These are phyloP conservation scores for Pediacus dermestoides DNA, from an alignment of 2,888 invertebrate species.

Conservation along the genomic window DNA sequence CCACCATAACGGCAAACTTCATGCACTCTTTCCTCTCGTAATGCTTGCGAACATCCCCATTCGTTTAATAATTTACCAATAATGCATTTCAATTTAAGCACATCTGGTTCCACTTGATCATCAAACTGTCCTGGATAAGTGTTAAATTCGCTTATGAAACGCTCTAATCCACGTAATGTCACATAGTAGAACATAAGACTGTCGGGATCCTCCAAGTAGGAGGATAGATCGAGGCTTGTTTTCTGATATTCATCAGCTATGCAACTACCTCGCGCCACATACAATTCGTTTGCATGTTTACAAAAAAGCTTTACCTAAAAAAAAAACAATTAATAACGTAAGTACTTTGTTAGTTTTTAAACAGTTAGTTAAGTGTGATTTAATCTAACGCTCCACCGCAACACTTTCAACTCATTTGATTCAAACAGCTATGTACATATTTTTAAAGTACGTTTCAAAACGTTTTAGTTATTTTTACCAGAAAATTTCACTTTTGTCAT, in stretches of 20 bases:
- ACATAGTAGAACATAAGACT: conserved; percentile 87
- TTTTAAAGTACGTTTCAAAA: too few species aligned
- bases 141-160: conserved; percentile 84
- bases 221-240: conserved; percentile 40
- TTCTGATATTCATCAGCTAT: conserved; percentile 78
- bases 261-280: conserved; percentile 73
- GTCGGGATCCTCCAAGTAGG: conserved; percentile 71
- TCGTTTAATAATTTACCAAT: conserved; percentile 72
- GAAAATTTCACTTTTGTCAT: too few species aligned
- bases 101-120: conserved; percentile 85
- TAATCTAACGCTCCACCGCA: too few species aligned
- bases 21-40: conserved; percentile 89
- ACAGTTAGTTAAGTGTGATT: too few species aligned
- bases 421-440: too few species aligned
- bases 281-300: conserved; percentile 78
- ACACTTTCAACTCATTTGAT: too few species aligned
- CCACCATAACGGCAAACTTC: conserved; percentile 95
- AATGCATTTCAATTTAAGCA: conserved; percentile 75
- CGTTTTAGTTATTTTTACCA: too few species aligned
- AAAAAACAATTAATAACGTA: too few species aligned
- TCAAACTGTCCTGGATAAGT: conserved; percentile 85
- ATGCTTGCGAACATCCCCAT: conserved; percentile 71
- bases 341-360: too few species aligned
- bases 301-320: conserved; percentile 75
- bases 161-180: conserved; percentile 84